Base-by-base conservation (phyloP, 2,113 vertebrate species). In the Sminthopsis crassicaudata region DNA sequence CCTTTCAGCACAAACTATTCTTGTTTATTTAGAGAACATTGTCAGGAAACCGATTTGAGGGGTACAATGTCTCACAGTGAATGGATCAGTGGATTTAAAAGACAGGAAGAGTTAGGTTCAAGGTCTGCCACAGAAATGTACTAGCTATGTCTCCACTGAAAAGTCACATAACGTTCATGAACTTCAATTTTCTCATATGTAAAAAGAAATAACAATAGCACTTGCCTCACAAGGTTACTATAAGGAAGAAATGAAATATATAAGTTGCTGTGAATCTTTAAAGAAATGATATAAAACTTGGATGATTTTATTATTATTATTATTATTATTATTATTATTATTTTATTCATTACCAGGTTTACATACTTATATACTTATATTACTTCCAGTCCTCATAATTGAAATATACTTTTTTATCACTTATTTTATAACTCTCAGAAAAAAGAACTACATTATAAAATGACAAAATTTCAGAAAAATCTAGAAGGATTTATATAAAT, bases 201-300 rank as follows among this genome's bases (percentile, higher is more conserved):
- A 92, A 93, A 89, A 25, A 14, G 23, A 46, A 90, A 76, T 89
- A 88, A 88, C 89, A 94, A 92, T 60, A 91, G 42, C 27, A 27
- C 27, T 91, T 91, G 48, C 52, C 5, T 91, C 50, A 8, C 22
- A 42, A 22, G 14, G 27, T 6, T 57, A 3, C 89, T 90, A 54
- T n/a, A 9, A 55, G 46, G 27, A 94, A 92, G 2, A 67, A 67
- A 90, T 92, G 27, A 30, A 0, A 12, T 84, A 26, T 23, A 8
- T 89, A 27, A 67, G 7, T 46, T 42, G 6, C 67, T 42, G 42
- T 84, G n/a, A 84, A 84, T 42, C 19, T 42, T n/a, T 84, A n/a
- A 42, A 84, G 42, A 19, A 84, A 84, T 76, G 12, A 76, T 7
- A 76, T 42, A 76, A 76, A 76, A 42, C 16, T 22, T 48, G n/a